Evolutionary conservation across 2,113 vertebrate species (phyloP), one percentile per base, ranked within the genome.

Genomic region (Lampris incognitus): DNA sequence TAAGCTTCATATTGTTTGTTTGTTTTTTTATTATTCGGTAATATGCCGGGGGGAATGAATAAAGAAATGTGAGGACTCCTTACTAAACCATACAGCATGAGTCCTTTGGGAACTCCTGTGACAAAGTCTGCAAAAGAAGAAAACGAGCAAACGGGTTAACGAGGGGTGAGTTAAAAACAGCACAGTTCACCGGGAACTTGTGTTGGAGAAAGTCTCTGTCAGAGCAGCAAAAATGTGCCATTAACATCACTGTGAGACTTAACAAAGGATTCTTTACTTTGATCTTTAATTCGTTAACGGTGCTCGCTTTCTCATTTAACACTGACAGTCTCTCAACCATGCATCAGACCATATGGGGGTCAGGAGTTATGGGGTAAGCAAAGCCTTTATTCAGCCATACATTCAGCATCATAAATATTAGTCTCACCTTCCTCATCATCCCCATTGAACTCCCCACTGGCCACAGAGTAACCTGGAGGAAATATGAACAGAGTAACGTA

Each of bases 101-200:
- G 92, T 88, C 97, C 97, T 89, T 96, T 96, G 50, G 97, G 97
- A 74, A 97, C 95, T 3, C 96, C 97, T n/a, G 96, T 94, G 72
- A 97, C 92, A 72, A 96, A 96, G 89, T 98, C 97, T 98, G 92
- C 50, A 81, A 84, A 69, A 59, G 68, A 36, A 75, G 13, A 79
- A 50, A 2, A 7, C 1, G 38, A 4, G 7, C 2, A 63, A 71
- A 58, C 24, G 38, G 10, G 62, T 83, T 9, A 41, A 69, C 24
- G 24, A 69, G 39, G 0, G n/a, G 40, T 7, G 1, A 62, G 7
- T 5, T 60, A 10, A 62, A n/a, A 62, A 46, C 4, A 46, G 7
- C 4, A 46, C 7, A 5, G 44, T 46, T 7, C 42, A 64, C 4
- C 9, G 39, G 37, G 3, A 66, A 39, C 7, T 49, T 46, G 65